These are phyloP conservation scores for Casuarius casuarius DNA, from an alignment of 2,113 vertebrate species.

Conservation along the genomic window DNA sequence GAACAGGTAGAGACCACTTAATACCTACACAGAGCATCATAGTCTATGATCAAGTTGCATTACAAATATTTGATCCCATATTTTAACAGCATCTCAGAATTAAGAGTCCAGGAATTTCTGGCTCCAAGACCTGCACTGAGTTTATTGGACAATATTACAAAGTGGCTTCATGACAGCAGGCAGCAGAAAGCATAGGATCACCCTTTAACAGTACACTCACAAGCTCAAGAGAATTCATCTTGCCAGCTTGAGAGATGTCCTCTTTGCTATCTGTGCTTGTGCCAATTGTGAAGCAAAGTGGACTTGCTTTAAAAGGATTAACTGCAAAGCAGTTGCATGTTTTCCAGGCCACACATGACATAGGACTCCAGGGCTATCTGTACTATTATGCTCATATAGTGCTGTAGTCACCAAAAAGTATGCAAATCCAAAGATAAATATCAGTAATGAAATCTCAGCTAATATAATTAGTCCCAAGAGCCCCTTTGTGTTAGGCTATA, in stretches of 20 bases:
- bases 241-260: neutral
- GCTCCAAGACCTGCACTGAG: neutral
- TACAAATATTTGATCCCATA: neutral
- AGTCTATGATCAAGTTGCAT: neutral
- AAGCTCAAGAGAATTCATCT: neutral
- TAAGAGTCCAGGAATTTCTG: neutral
- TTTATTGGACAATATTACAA: neutral
- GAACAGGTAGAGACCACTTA: neutral
- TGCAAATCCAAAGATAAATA: neutral
- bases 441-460: neutral
- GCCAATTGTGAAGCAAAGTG: neutral
- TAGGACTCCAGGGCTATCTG: neutral
- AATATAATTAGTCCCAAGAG: neutral
- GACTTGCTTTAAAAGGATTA: neutral
- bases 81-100: neutral
- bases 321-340: neutral
- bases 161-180: neutral
- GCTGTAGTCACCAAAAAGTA: accelerated
- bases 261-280: neutral
- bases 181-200: neutral
- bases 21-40: neutral
- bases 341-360: neutral
- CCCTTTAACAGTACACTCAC: neutral
- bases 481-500: neutral
- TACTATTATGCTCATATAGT: neutral